Conservation (phyloP, 2,797 vertebrate species). For the Melanotaenia pygmaea region DNA sequence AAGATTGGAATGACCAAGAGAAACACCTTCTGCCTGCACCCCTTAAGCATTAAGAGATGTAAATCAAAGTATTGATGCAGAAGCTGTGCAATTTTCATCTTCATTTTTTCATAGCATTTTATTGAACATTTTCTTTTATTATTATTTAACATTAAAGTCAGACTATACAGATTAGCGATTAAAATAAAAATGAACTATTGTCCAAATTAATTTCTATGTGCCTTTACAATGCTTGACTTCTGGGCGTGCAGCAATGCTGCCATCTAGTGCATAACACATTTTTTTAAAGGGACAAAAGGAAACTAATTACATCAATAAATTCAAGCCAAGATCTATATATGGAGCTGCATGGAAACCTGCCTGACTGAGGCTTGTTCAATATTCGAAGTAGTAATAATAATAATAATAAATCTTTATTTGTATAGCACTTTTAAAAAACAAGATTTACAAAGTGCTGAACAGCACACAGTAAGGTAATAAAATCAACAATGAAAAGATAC, state of each 20-base stretch:
- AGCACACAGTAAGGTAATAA: too few relatives aligned
- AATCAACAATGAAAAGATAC: too few relatives aligned
- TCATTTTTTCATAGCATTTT: not conserved
- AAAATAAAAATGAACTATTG: not conserved
- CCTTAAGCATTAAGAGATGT: not conserved
- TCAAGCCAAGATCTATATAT: not conserved
- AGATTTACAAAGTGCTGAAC: too few relatives aligned
- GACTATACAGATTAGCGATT: not conserved
- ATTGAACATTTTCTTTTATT: not conserved
- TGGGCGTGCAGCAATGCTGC: constrained; percentile 59
- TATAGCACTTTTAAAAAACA: too few relatives aligned
- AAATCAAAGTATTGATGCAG: not conserved
- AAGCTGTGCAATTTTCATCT: not conserved
- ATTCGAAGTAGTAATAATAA: constrained; percentile 8
- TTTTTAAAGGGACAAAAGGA: not conserved
- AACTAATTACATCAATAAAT: not conserved
- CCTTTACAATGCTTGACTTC: too few relatives aligned
- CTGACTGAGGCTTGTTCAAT: not conserved
- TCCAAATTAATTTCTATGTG: not conserved
- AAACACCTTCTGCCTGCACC: not conserved
- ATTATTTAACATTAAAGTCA: not conserved
- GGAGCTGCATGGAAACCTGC: constrained; percentile 10
- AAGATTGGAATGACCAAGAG: not conserved
- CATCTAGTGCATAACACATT: constrained; percentile 72
- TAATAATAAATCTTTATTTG: too few relatives aligned